Evolutionary conservation across 92 coral and sea anemone species (phyloP), one percentile per base, ranked within the genome.

Genomic region (Phymanthus crucifer): DNA sequence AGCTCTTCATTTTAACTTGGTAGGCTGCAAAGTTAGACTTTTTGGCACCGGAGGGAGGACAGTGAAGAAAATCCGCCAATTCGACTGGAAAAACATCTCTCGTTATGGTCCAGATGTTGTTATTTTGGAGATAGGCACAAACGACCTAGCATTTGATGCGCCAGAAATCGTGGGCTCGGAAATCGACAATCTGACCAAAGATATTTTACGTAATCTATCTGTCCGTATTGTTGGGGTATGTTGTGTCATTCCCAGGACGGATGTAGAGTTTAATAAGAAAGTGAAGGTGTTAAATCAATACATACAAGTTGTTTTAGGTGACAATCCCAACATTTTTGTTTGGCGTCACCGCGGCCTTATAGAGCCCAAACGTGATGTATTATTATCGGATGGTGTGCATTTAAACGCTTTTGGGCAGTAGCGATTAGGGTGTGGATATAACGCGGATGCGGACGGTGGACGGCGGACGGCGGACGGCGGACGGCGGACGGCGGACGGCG

Each of bases 111-210:
- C 83, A 1, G 74, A 78, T 14, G 11, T 78, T 6, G 73, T 78
- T 17, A 36, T 78, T 1, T 17, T 78, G 9, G 81, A 78, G 27
- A 18, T 78, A 1, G 83, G 83, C 3, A 66, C 83, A 66, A 78
- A 78, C 35, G 83, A 78, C 35, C 58, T 78, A 6, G 66, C 16
- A 17, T 18, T 4, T 3, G 18, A 4, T 23, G 3, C 7, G 46
- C 83, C 83, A 18, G 74, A 78, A 40, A 38, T 66, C 3, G 26
- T 78, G 1, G 83, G 78, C n/a, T 74, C 83, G 7, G 4, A 23
- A 9, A 1, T 78, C 4, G 83, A 78, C 0, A 74, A 78, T 32
- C 23, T 78, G 17, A 58, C 40, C 21, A 24, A 3, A 2, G 29
- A 36, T 0, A 23, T 78, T 11, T 14, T 24, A 0, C 3, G 43